Conservation (phyloP, 2,113 vertebrate species). For the Salvator merianae region DNA sequence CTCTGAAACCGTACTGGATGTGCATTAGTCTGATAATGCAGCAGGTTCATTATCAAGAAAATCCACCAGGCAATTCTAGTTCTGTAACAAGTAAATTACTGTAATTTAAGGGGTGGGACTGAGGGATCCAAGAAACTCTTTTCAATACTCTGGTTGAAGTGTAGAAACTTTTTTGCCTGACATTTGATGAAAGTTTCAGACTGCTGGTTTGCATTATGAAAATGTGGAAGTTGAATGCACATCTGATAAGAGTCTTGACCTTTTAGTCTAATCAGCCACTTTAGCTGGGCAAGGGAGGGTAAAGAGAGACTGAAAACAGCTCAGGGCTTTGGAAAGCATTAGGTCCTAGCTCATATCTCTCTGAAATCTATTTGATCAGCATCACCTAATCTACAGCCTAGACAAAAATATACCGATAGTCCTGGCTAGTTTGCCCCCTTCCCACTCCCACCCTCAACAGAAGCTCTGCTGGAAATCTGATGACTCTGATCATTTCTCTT, state of each 20-base stretch:
- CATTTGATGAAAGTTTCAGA: slow-evolving; percentile 51
- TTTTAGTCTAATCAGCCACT: neutral
- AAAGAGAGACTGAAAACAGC: neutral
- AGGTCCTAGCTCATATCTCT: neutral
- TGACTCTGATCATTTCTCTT: neutral
- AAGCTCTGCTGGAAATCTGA: slow-evolving; percentile 2
- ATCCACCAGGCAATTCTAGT: neutral
- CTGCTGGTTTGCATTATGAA: slow-evolving; percentile 11
- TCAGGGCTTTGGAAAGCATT: neutral
- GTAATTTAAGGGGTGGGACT: neutral
- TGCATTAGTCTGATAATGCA: neutral
- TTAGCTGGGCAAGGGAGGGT: neutral
- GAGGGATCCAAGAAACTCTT: neutral
- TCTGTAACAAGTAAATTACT: neutral
- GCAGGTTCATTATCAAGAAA: neutral
- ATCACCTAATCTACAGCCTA: neutral
- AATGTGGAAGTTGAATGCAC: slow-evolving; percentile 62
- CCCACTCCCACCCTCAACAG: neutral
- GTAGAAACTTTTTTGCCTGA: slow-evolving; percentile 1
- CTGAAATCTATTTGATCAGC: neutral
- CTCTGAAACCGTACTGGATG: fast-evolving
- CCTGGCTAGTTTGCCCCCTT: neutral
- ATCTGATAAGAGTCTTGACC: slow-evolving; percentile 55
- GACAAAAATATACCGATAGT: neutral
- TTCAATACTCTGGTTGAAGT: neutral